A percentile compares a stretch with the other conserved stretches of the same genome.
Evolutionary conservation across 2,888 invertebrate species (phyloP).

Genomic region (Panopea generosa): DNA sequence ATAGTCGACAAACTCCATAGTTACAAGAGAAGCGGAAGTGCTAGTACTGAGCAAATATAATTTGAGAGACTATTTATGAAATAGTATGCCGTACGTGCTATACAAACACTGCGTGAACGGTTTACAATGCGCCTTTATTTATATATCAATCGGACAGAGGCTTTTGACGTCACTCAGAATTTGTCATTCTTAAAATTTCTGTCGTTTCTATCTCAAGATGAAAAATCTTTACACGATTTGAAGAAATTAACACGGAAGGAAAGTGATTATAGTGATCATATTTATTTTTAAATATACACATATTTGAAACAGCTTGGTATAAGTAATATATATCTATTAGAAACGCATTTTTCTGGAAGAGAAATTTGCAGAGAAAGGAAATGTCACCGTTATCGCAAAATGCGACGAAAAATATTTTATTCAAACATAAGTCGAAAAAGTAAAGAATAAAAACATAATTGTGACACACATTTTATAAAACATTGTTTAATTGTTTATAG

Average conservation of each 20-base stretch:
- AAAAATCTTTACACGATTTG: constrained; percentile 59
- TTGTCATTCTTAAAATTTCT: constrained; percentile 74
- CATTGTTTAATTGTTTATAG: too few relatives aligned
- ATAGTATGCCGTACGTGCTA: constrained; percentile 63
- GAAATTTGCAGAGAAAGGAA: too few relatives aligned
- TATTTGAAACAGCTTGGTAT: constrained; percentile 3
- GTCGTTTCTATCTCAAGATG: constrained; percentile 73
- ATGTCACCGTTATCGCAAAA: too few relatives aligned
- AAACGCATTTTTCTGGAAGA: too few relatives aligned
- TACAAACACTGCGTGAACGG: constrained; percentile 68
- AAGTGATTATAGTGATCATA: constrained; percentile 30
- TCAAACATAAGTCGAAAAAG: too few relatives aligned
- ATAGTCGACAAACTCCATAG: constrained; percentile 70
- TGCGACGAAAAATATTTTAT: too few relatives aligned
- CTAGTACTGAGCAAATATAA: constrained; percentile 71
- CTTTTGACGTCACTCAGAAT: constrained; percentile 50
- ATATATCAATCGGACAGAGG: constrained; percentile 72
- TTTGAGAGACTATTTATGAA: constrained; percentile 71
- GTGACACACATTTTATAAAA: too few relatives aligned
- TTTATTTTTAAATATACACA: background rate
- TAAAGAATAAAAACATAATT: too few relatives aligned
- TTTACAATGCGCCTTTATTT: constrained; percentile 72
- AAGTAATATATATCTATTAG: too few relatives aligned
- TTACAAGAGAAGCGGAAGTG: constrained; percentile 72
- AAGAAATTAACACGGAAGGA: constrained; percentile 53